phyloP scores from a whole-genome alignment of 2,113 vertebrate genomes.

The Typhlomys cinereus region DNA sequence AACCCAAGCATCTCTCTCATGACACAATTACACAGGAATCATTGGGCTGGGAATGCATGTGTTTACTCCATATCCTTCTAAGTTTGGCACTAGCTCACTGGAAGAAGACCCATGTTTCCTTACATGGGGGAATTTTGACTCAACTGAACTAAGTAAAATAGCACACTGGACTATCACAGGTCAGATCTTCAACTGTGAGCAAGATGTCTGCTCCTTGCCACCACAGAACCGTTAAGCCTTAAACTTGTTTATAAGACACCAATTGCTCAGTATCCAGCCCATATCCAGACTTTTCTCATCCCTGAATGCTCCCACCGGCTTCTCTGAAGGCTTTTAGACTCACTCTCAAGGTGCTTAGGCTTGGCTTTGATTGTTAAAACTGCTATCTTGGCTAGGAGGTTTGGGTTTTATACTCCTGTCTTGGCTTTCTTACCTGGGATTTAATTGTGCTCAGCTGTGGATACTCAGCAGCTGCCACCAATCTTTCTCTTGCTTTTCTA shows the following conservation, averaged over 20 bases:
- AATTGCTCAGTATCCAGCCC: neutral
- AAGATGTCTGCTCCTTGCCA: neutral
- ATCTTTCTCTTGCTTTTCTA: neutral
- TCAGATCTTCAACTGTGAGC: neutral
- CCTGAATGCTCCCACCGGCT: neutral
- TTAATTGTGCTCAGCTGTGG: neutral
- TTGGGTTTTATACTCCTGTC: neutral
- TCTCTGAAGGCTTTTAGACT: neutral
- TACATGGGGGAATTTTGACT: neutral
- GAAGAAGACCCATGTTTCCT: slow-evolving; percentile 3
- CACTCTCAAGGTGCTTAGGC: neutral
- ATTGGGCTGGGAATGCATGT: neutral
- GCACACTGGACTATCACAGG: neutral
- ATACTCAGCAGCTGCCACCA: neutral
- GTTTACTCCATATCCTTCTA: neutral
- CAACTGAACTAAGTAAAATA: neutral
- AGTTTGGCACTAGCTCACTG: neutral
- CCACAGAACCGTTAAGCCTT: neutral
- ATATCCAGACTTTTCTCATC: neutral
- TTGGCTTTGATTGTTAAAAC: neutral
- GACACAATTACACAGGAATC: neutral
- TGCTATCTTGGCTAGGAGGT: neutral
- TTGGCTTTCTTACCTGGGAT: neutral
- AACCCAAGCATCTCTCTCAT: neutral
- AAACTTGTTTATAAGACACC: slow-evolving; percentile 5